Evolutionary conservation across 2,888 invertebrate genomes (phyloP), one percentile per base, ranked within the genome.

Genomic region (Cloeon dipterum): DNA sequence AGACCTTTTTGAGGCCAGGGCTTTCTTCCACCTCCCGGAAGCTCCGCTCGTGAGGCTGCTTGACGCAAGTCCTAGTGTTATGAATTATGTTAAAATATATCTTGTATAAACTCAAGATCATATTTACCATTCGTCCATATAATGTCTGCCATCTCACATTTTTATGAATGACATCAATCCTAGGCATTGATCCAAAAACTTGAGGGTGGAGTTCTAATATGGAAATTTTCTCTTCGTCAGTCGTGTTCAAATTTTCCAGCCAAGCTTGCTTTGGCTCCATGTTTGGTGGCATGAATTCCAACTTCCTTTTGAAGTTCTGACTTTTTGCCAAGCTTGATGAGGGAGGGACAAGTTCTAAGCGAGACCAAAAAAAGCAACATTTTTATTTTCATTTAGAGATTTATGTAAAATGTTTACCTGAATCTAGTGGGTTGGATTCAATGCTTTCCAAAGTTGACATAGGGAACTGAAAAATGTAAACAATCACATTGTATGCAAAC

Each of bases 1-100:
- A 66, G 52, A 17, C 91, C 89, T 59, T 98, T 98, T 53, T 98
- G 98, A 1, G 85, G 86, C 91, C 93, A 94, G 0, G 96, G 96
- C 49, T 98, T 96, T 19, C 68, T 65, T 0, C 88, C 88, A 37
- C 91, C 86, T 25, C 93, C 93, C 34, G 70, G 61, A 38, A 82
- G 74, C 61, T 98, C 96, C 1, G 81, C 76, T 39, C 85, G 63
- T 16, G n/a, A n/a, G n/a, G n/a, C n/a, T 11, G 34, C 19, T 16
- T 34, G 11, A 19, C 19, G 10, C 16, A 19, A 17, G 16, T 34
- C 17, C 11, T 34, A n/a, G n/a, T n/a, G n/a, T n/a, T n/a, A 8
- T 11, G 7, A 8, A 7, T 8, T 13, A 32, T 32, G 8, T 8
- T 11, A 32, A 7, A n/a, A 36, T 26, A 35, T n/a, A 10, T 7